Base-by-base conservation (phyloP, 1,140 invertebrate species). In the Nebria ingens region DNA sequence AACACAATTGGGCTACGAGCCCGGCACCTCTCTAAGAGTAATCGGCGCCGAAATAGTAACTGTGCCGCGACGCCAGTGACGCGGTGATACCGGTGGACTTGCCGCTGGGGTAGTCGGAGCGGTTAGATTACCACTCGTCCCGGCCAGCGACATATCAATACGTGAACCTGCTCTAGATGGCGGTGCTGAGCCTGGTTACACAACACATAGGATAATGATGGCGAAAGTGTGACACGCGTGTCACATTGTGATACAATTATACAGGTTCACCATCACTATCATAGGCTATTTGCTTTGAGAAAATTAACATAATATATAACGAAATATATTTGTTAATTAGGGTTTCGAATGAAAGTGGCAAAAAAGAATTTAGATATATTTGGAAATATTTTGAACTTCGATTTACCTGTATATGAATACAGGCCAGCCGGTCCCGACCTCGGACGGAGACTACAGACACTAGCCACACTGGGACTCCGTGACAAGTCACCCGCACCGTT, bases 381-480 rank as follows among this genome's bases (percentile, higher is more conserved):
- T 6, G 1, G 12, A 12, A n/a, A n/a, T 12, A 52, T 55, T 11
- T 38, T 52, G 12, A 40, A 54, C 17, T 50, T 45, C 20, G n/a
- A 52, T 68, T 68, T 68, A 69, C 85, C 84, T 53, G 84, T 86
- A 62, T 86, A 87, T 60, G 82, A 84, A 64, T 84, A 81, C 19
- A 87, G 71, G 6, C 83, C 84, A 11, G 84, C 82, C 0, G 85
- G 85, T 40, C 83, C 85, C 19, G 83, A 86, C 45, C 83, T 69
- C 1, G 85, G 84, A 54, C 84, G 76, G 2, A 74, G 71, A 23
- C 79, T 78, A 0, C 78, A 74, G 0, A 77, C 78, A 58, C 84
- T 86, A 13, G 74, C 66, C 6, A 60, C 63, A 53, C 67, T 68
- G 1, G 64, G 70, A 72, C 64, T 77, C 54, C 59, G 68, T 61